These are phyloP conservation scores for Isoperla grammatica DNA, from an alignment of 2,888 invertebrate genomes.

Conservation along the genomic window DNA sequence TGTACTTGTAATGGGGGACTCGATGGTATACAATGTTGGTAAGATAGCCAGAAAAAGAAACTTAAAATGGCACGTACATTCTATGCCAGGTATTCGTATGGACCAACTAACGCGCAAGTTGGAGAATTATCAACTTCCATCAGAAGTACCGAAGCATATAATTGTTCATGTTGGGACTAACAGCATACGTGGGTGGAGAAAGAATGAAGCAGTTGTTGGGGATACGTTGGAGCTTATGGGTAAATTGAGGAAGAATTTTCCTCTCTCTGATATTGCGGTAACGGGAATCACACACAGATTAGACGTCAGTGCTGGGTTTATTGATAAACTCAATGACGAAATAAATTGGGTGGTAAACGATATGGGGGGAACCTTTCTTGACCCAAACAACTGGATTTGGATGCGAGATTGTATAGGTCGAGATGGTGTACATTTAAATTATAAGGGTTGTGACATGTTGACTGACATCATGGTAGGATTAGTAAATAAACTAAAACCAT, in stretches of 20 bases:
- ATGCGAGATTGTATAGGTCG: background rate
- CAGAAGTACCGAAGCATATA: background rate
- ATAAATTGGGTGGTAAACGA: background rate
- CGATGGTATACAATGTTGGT: background rate
- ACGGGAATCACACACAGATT: background rate
- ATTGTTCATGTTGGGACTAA: slow-evolving; percentile 7
- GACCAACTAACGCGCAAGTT: background rate
- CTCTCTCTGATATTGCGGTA: background rate
- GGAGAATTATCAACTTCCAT: background rate
- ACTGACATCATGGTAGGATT: no score
- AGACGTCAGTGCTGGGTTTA: background rate
- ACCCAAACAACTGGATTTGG: background rate
- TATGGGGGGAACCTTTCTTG: background rate
- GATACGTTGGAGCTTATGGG: background rate
- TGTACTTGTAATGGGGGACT: background rate
- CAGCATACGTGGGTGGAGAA: background rate
- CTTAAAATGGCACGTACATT: background rate
- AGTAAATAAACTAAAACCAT: no score
- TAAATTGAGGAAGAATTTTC: background rate
- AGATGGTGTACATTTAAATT: background rate
- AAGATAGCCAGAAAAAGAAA: background rate
- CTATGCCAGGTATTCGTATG: background rate
- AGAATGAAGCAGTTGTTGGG: background rate
- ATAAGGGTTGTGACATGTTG: background rate
- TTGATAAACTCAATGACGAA: background rate